Percentiles rank a stretch among this genome's conserved stretches.
Conservation (phyloP, 2,888 invertebrate genomes). For the Eurois occulta region DNA sequence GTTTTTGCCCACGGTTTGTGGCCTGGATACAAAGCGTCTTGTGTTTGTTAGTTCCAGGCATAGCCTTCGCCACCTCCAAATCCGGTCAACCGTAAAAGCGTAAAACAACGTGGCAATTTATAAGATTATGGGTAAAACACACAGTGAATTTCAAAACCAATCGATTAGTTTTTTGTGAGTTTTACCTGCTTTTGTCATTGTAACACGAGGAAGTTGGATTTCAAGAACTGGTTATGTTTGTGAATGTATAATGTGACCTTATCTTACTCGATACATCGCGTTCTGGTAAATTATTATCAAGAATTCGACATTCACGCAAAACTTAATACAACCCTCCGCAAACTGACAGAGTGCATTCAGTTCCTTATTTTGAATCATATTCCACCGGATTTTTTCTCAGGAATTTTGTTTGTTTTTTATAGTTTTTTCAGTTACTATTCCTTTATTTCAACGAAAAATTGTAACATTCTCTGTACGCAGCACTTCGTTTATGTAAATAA, state of each 20-base stretch:
- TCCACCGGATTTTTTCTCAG: too few relatives aligned
- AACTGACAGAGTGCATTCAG: too few relatives aligned
- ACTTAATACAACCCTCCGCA: too few relatives aligned
- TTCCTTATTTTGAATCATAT: too few relatives aligned
- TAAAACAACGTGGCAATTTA: neutral
- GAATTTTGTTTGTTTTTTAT: too few relatives aligned
- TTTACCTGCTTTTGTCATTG: slow-evolving; percentile 1
- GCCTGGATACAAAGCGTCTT: neutral
- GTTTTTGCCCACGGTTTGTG: neutral
- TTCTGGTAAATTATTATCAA: slow-evolving; percentile 10
- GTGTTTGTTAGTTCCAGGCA: neutral
- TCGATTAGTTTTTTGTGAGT: neutral
- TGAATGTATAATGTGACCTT: neutral
- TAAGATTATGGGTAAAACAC: neutral
- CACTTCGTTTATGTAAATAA: too few relatives aligned
- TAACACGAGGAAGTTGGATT: slow-evolving; percentile 16
- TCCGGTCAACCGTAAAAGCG: neutral
- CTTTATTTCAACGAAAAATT: too few relatives aligned
- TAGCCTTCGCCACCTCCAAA: neutral
- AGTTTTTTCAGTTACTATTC: too few relatives aligned
- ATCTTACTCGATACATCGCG: neutral
- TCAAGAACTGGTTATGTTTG: neutral
- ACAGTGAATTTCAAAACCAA: neutral
- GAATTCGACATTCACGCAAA: slow-evolving; percentile 5
- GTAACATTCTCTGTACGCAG: too few relatives aligned